Base-by-base conservation (phyloP, 2,888 invertebrate genomes). In the Therioaphis trifolii region DNA sequence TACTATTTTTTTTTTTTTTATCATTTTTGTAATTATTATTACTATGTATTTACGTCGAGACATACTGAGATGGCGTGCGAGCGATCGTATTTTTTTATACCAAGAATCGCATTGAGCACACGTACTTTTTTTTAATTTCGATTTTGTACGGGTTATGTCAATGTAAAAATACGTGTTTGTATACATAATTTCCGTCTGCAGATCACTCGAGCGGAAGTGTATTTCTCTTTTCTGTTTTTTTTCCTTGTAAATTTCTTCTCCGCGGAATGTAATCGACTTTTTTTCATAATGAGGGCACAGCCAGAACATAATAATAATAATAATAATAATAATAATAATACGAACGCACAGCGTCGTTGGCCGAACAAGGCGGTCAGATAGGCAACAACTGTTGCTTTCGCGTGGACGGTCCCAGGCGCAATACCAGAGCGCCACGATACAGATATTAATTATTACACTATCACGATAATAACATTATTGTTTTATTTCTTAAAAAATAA, bases 81-180 rank as follows among this genome's bases (percentile, higher is more conserved):
- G 15, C 15, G 27, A 2, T 14, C 61, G 4, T n/a, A 3, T 27
- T 29, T 52, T 27, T 72, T 72, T 72, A n/a, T n/a, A n/a, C n/a
- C n/a, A n/a, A n/a, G n/a, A n/a, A n/a, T n/a, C n/a, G n/a, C n/a
- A n/a, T n/a, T n/a, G n/a, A n/a, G n/a, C n/a, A n/a, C n/a, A n/a
- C n/a, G n/a, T n/a, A n/a, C 11, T 49, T n/a, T 52, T 9, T n/a
- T 72, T 27, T 74, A 21, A 52, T 74, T 58, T 40, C 15, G 18
- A 55, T 58, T 74, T 74, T 74, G 15, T 55, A 74, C 18, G 40
- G 74, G 29, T 29, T 74, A 74, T 21, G n/a, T 35, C 11, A 21
- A n/a, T 55, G 55, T 9, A 49, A 0, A 15, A 12, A 4, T 52
- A 72, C 18, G 49, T 71, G 49, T 11, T 49, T 49, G 18, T 29